Evolutionary conservation across 2,113 vertebrate genomes (phyloP).

Genomic region (Phyllopteryx taeniolatus): DNA sequence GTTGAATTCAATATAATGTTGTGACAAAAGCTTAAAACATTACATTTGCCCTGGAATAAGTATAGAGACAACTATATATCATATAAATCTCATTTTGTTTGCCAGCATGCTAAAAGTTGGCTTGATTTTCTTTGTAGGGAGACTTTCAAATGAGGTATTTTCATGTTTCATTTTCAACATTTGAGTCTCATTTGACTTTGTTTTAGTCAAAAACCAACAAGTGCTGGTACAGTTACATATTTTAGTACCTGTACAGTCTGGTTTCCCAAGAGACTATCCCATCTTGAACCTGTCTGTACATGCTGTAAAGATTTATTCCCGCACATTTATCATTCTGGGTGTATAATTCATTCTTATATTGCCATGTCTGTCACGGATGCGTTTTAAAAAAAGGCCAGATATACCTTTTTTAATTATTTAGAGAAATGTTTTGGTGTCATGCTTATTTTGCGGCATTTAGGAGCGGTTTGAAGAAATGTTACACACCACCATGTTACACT

Average conservation of each 20-base stretch:
- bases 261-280: background rate
- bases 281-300: background rate
- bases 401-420: conserved; percentile 2
- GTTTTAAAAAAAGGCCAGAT: background rate
- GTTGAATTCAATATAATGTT: background rate
- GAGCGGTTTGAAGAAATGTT: background rate
- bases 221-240: background rate
- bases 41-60: background rate
- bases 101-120: background rate
- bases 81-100: background rate
- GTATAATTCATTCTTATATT: conserved; percentile 1
- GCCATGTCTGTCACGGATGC: too few relatives aligned
- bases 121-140: background rate
- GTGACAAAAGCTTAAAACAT: background rate
- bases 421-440: conserved; percentile 11
- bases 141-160: background rate
- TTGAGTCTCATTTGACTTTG: background rate
- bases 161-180: background rate
- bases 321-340: background rate
- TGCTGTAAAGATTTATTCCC: background rate
- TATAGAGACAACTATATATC: background rate
- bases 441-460: conserved; percentile 1
- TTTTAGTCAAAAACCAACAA: background rate
- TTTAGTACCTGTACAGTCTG: background rate
- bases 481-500: background rate